These are phyloP conservation scores for Lerista edwardsae DNA, from an alignment of 2,797 vertebrate genomes.

Conservation along the genomic window DNA sequence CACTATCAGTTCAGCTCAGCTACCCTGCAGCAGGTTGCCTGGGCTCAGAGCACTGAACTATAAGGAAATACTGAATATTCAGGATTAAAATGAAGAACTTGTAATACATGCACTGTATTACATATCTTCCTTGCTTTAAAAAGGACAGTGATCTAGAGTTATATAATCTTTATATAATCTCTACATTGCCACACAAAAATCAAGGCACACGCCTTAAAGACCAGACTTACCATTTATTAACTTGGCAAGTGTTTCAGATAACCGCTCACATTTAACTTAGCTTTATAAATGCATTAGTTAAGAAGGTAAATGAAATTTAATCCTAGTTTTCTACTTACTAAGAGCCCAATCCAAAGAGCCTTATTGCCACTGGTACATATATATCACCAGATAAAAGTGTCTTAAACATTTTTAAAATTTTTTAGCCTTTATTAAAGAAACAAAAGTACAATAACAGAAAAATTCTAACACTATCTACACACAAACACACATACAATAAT, in stretches of 20 bases:
- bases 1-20: background rate
- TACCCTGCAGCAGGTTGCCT: background rate
- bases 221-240: background rate
- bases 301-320: conserved; percentile 55
- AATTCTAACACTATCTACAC: no score
- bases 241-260: conserved; percentile 43
- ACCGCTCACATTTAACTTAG: conserved; percentile 49
- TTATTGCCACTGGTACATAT: no score
- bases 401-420: no score
- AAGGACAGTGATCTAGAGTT: background rate
- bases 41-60: background rate
- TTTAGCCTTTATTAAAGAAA: no score
- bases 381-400: no score
- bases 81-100: conserved; percentile 33
- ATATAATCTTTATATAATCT: conserved; percentile 14
- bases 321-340: conserved; percentile 60
- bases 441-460: no score
- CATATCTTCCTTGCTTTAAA: conserved; percentile 6
- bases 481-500: no score
- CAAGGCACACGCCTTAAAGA: background rate
- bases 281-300: conserved; percentile 48
- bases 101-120: background rate
- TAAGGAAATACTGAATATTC: conserved; percentile 30
- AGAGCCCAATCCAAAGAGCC: no score
- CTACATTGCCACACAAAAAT: conserved; percentile 20